A percentile compares a stretch with the other conserved stretches of the same genome.
phyloP scores from a whole-genome alignment of 2,888 invertebrate species.

The Plutella xylostella region DNA sequence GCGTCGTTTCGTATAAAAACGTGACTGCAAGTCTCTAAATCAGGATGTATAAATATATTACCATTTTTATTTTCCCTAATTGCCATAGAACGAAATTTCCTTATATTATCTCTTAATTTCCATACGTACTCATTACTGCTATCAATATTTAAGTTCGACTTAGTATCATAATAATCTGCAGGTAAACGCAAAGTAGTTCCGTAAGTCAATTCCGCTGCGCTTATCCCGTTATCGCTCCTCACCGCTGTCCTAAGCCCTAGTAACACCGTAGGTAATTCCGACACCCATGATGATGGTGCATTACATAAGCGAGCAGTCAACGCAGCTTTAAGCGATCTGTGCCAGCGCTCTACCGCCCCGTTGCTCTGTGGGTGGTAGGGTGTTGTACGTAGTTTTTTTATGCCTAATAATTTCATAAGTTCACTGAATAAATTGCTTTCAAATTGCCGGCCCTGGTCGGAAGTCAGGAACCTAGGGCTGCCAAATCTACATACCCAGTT shows the following conservation, averaged over 20 bases:
- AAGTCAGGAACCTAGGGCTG: conserved; percentile 20
- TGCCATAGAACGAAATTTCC: no score
- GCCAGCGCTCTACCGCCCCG: conserved; percentile 17
- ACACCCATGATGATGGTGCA: conserved; percentile 18
- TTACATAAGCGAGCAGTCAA: conserved; percentile 5
- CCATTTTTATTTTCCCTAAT: no score
- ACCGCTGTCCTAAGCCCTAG: conserved; percentile 13
- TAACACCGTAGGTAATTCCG: conserved; percentile 26
- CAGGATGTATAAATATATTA: no score
- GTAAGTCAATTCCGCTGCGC: conserved; percentile 5
- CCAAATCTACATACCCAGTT: conserved; percentile 10
- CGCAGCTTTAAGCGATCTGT: conserved; percentile 15
- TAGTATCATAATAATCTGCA: conserved; percentile 3
- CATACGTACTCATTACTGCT: no score
- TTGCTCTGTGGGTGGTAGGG: conserved; percentile 19
- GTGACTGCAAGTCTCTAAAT: no score
- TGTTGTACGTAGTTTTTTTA: conserved; percentile 12
- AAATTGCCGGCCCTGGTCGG: conserved; percentile 31
- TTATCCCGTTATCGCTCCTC: background rate
- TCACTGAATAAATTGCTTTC: conserved; percentile 27
- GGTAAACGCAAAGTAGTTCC: conserved; percentile 3
- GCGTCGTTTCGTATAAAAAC: no score
- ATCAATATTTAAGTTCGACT: no score
- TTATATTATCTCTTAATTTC: no score
- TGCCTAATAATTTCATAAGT: conserved; percentile 16